A percentile compares a stretch with the other conserved stretches of the same genome.
These are phyloP conservation scores for Drosophila trapezifrons DNA, from an alignment of 1,140 invertebrate species.

Conservation along the genomic window DNA sequence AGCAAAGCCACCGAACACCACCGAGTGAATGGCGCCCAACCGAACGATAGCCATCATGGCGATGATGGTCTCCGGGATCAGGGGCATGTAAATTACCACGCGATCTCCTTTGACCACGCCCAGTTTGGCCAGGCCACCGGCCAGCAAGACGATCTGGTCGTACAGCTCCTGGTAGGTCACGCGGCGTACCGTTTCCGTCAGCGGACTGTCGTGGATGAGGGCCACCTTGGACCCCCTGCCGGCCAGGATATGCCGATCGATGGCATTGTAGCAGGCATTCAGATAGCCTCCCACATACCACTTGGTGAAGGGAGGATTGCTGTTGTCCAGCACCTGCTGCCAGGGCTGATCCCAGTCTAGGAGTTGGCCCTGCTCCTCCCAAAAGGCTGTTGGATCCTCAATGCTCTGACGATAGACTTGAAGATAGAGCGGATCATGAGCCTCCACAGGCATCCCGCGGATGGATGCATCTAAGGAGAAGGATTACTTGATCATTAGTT, in stretches of 20 bases:
- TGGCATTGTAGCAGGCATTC: slow-evolving; percentile 96
- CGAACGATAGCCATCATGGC: slow-evolving; percentile 93
- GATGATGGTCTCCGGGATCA: slow-evolving; percentile 94
- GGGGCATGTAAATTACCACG: slow-evolving; percentile 95
- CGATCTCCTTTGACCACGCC: slow-evolving; percentile 90
- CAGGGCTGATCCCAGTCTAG: slow-evolving; percentile 94
- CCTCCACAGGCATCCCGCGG: slow-evolving; percentile 63
- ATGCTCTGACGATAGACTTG: slow-evolving; percentile 89
- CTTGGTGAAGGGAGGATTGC: slow-evolving; percentile 93
- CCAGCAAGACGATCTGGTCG: slow-evolving; percentile 91
- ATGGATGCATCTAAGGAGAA: slow-evolving; percentile 35
- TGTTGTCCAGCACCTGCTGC: slow-evolving; percentile 92
- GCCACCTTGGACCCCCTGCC: slow-evolving; percentile 92
- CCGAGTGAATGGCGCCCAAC: slow-evolving; percentile 93
- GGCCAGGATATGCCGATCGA: slow-evolving; percentile 93
- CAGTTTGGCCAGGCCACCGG: slow-evolving; percentile 89
- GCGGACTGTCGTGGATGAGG: slow-evolving; percentile 95
- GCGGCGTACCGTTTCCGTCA: slow-evolving; percentile 89
- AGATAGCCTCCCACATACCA: slow-evolving; percentile 96
- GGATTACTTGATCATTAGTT: no score
- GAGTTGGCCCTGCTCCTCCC: slow-evolving; percentile 90
- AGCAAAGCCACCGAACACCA: slow-evolving; percentile 96
- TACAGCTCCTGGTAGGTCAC: slow-evolving; percentile 93
- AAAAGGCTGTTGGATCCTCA: slow-evolving; percentile 93
- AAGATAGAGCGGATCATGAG: slow-evolving; percentile 86